A percentile compares a stretch with the other conserved stretches of the same genome.
Evolutionary conservation across 2,113 vertebrate species (phyloP).

Genomic region (Spermophilus dauricus): DNA sequence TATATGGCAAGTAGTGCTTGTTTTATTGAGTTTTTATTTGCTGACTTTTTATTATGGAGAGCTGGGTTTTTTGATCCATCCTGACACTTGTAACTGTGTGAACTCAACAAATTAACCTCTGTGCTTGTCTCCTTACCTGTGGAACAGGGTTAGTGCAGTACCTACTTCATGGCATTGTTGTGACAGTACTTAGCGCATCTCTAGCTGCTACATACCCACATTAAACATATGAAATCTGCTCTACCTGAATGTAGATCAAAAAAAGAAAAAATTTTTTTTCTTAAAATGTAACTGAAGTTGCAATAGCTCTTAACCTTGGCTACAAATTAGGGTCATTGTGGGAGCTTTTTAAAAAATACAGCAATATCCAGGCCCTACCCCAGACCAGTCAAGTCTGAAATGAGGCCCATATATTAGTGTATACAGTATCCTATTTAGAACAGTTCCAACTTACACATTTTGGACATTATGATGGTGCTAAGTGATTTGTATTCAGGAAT

Average conservation of each 20-base stretch:
- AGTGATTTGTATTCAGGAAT: not conserved
- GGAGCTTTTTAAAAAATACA: not conserved
- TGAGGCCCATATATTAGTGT: not conserved
- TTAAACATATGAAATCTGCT: not conserved
- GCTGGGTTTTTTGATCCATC: not conserved
- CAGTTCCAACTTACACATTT: not conserved
- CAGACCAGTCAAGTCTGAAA: not conserved
- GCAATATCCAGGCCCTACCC: not conserved
- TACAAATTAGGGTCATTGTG: not conserved
- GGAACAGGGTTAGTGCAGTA: not conserved
- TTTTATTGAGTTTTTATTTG: not conserved
- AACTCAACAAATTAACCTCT: not conserved
- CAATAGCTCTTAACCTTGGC: not conserved
- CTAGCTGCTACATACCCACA: not conserved
- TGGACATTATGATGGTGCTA: not conserved
- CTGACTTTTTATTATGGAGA: not conserved
- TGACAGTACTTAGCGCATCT: not conserved
- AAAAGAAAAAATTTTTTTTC: not conserved
- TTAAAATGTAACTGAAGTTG: not conserved
- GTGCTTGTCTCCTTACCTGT: not conserved
- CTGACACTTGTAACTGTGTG: not conserved
- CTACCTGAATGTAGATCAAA: not conserved
- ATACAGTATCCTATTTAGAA: not conserved
- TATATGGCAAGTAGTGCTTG: constrained; percentile 92
- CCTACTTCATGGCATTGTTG: accelerated